Base-by-base conservation (phyloP, 2,888 invertebrate genomes). In the Mylabris sibirica region DNA sequence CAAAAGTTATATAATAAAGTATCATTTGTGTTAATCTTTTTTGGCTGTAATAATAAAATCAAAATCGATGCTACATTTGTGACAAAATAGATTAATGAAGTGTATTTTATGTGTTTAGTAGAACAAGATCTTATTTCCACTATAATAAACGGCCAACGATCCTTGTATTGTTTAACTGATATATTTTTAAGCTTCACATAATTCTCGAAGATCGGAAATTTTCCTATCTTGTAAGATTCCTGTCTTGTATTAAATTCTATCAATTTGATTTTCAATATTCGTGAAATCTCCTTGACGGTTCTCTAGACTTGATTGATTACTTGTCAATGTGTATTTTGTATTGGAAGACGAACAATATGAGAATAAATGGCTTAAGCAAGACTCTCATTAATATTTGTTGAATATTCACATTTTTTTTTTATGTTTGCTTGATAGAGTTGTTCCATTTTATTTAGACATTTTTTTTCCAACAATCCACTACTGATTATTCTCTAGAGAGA, bases 11-110 rank as follows among this genome's bases (percentile, higher is more conserved):
- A 30, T 30, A 30, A 30, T 8, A 30, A 30, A 11, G 35, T 41
- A 14, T 14, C 14, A 41, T 41, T 41, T n/a, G 14, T 3, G 41
- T n/a, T 14, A 41, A 41, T 41, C n/a, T 26, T 26, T n/a, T 26
- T 20, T 34, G 12, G 17, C 17, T n/a, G n/a, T n/a, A 35, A 63
- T 73, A 70, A 74, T 74, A 72, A 76, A 75, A 75, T 76, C 74
- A 72, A 72, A 72, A 65, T 62, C 68, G 61, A 70, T 65, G 73
- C 53, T 60, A 66, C 44, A 64, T 66, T 69, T 72, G 66, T 70
- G 71, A 70, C 71, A 73, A 75, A 76, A 74, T 76, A 65, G 68
- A 65, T 60, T 75, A 75, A 76, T 73, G 75, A 75, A 71, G 72
- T 72, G 71, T 67, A 69, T 67, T 74, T 74, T 73, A 74, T 74